These are phyloP conservation scores for Motacilla alba DNA, from an alignment of 2,113 vertebrate species.

Conservation along the genomic window DNA sequence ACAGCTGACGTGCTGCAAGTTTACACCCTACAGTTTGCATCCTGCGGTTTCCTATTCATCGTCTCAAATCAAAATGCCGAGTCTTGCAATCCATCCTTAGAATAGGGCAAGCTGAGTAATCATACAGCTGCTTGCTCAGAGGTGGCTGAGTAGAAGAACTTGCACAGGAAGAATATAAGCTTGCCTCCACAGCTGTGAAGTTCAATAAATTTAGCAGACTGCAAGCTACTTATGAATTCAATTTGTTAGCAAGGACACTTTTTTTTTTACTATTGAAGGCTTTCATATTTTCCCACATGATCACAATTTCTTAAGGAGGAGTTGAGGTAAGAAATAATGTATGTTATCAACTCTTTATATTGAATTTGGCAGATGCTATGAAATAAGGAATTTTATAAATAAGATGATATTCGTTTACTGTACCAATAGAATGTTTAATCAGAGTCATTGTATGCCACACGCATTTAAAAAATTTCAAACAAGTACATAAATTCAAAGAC, in stretches of 20 bases:
- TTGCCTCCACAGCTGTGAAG: conserved; percentile 42
- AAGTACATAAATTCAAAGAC: conserved; percentile 4
- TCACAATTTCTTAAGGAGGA: neutral
- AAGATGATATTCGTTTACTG: conserved; percentile 1
- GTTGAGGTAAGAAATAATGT: conserved; percentile 10
- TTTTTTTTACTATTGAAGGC: neutral
- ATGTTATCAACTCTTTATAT: neutral
- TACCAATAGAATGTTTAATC: conserved; percentile 1
- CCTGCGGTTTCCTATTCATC: neutral
- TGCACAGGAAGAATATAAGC: neutral
- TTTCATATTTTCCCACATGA: neutral
- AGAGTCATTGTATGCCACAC: neutral
- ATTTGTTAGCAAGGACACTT: neutral
- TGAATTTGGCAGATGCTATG: conserved; percentile 20
- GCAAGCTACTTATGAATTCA: neutral
- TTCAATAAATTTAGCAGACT: neutral
- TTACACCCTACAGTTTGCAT: neutral
- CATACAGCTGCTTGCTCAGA: conserved; percentile 40
- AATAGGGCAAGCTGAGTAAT: conserved; percentile 17
- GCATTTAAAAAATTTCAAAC: neutral
- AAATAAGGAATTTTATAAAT: conserved; percentile 18
- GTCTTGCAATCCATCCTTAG: neutral
- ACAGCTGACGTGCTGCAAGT: neutral
- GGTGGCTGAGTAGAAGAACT: neutral
- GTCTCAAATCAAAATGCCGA: conserved; percentile 8